Conservation (phyloP, 2,888 invertebrate genomes). For the Eristalis intricaria region DNA sequence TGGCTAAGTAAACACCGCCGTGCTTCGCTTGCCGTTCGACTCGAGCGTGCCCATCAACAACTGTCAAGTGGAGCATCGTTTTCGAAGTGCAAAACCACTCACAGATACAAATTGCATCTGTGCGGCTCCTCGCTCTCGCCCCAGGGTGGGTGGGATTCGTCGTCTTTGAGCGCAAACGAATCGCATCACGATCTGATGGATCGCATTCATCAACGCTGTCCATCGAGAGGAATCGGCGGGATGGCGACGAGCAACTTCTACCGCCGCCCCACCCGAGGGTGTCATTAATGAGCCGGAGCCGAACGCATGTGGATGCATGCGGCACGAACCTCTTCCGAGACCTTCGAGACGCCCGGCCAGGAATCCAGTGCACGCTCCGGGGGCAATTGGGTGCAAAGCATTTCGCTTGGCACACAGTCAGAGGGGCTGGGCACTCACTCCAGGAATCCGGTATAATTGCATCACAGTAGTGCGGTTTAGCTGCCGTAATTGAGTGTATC, state of each 20-base stretch:
- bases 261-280: conserved; percentile 27
- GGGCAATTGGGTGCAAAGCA: conserved; percentile 61
- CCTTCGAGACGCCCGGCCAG: neutral
- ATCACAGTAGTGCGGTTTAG: conserved; percentile 70
- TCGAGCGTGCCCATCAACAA: conserved; percentile 21
- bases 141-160: conserved; percentile 45
- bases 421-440: neutral
- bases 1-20: conserved; percentile 44
- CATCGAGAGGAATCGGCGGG: neutral
- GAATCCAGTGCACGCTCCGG: conserved; percentile 4
- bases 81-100: neutral
- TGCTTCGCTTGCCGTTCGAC: neutral
- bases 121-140: conserved; percentile 26
- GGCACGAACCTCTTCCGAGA: neutral
- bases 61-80: conserved; percentile 39
- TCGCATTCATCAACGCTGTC: conserved; percentile 6
- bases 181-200: conserved; percentile 50
- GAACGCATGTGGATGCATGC: neutral
- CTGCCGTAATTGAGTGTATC: conserved; percentile 64
- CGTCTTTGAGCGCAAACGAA: conserved; percentile 40
- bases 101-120: conserved; percentile 39
- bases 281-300: conserved; percentile 53
- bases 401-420: conserved; percentile 33
- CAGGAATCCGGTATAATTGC: conserved; percentile 62
- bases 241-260: conserved; percentile 5